These are phyloP conservation scores for Hylaea fasciaria DNA, from an alignment of 2,888 invertebrate species.

Conservation along the genomic window DNA sequence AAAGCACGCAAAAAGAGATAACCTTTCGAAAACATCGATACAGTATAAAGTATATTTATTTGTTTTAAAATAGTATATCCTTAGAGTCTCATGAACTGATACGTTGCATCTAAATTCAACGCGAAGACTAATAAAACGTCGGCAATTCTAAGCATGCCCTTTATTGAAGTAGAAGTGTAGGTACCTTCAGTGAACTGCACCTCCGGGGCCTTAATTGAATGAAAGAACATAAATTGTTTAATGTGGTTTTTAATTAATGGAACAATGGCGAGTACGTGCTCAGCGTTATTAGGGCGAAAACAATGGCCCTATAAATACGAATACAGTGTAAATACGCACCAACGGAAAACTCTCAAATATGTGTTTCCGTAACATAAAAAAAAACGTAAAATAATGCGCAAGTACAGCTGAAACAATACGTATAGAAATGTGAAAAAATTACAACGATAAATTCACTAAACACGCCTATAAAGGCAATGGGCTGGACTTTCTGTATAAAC, in stretches of 20 bases:
- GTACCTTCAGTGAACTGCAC: constrained; percentile 20
- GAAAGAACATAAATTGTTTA: constrained; percentile 38
- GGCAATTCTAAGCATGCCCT: not conserved
- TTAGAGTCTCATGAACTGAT: no score
- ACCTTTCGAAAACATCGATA: no score
- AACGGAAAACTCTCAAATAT: constrained; percentile 54
- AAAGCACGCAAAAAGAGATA: no score
- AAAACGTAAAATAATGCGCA: constrained; percentile 58
- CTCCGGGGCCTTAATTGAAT: constrained; percentile 35
- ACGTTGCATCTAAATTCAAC: no score
- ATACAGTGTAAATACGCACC: constrained; percentile 46
- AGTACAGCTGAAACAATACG: constrained; percentile 53
- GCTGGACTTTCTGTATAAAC: constrained; percentile 46
- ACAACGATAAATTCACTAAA: constrained; percentile 63
- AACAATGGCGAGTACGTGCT: constrained; percentile 40
- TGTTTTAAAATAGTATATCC: no score
- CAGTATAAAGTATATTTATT: no score
- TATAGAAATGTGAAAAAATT: constrained; percentile 60
- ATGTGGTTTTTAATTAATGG: constrained; percentile 41
- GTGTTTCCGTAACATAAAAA: constrained; percentile 55
- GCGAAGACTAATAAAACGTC: no score
- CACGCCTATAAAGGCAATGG: constrained; percentile 58
- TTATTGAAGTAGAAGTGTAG: not conserved
- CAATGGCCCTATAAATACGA: constrained; percentile 46
- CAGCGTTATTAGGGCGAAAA: constrained; percentile 37